Base-by-base conservation (phyloP, 1,140 invertebrate species). In the Papilio aristodemus region DNA sequence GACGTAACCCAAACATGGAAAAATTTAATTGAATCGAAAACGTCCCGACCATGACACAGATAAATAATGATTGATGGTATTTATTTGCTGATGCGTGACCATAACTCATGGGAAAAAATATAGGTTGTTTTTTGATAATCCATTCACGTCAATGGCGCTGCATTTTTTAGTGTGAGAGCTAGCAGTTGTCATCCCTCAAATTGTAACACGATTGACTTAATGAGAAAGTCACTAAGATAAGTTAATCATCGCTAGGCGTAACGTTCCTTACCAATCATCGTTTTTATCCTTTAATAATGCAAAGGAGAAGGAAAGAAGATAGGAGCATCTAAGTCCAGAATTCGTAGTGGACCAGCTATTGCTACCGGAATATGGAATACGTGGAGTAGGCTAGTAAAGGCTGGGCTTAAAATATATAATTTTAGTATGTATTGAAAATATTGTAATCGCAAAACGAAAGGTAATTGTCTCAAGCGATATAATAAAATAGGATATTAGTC, bases 71-170 rank as follows among this genome's bases (percentile, higher is more conserved):
- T 54, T 25, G 46, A 54, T 54, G 46, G 19, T 25, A 25, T 54
- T 54, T 50, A 50, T 50, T 50, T 50, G 14, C n/a, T 43, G 41
- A 43, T 43, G n/a, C 41, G 41, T 43, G 41, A 43, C 41, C 41
- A 32, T 32, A 2, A 7, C n/a, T 17, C 41, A 43, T 14, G 41
- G 13, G 8, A 10, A 50, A 50, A 50, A 50, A 50, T 22, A 50
- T 11, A 7, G 19, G 46, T 25, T 54, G 22, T 54, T 54, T 25
- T 22, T 22, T 19, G 10, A 22, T 54, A 22, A 54, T 54, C 46
- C 10, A 54, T 54, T 54, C 22, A 54, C 19, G 1, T 54, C 8
- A 54, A 8, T 19, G 27, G 27, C 19, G 46, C 10, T 54, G 46
- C 46, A 22, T 25, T 54, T 54, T 39, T 32, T 32, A 32, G 2